phyloP scores from a whole-genome alignment of 1,140 invertebrate genomes.

The Chrysomallon squamiferum region DNA sequence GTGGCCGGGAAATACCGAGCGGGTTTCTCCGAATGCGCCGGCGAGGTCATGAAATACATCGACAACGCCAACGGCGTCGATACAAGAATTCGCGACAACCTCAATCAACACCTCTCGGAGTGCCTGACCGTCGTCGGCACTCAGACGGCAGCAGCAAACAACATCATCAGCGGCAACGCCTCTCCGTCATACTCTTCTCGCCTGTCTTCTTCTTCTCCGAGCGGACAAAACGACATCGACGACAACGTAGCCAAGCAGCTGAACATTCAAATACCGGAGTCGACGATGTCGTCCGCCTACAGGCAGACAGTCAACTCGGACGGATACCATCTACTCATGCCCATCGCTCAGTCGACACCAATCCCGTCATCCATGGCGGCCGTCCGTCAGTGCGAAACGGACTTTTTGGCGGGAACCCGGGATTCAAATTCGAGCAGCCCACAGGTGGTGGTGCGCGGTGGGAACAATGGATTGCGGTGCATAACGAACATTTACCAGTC shows the following conservation, averaged over 20 bases:
- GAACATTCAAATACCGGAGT: background rate
- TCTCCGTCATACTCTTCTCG: no score
- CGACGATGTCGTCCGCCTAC: background rate
- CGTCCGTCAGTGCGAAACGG: background rate
- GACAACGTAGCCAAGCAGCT: background rate
- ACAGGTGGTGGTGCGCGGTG: no score
- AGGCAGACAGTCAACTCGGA: background rate
- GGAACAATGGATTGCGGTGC: no score
- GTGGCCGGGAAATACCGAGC: constrained; percentile 84
- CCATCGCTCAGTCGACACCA: background rate
- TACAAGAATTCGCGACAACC: constrained; percentile 66
- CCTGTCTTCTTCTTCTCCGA: background rate
- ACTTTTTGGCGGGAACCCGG: background rate
- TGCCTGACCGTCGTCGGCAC: constrained; percentile 23
- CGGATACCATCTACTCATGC: background rate
- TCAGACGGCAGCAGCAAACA: background rate
- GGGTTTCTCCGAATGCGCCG: constrained; percentile 85
- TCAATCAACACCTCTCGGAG: constrained; percentile 27
- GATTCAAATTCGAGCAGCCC: background rate
- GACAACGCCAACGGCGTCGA: constrained; percentile 81
- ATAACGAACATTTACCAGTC: no score
- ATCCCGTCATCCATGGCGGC: background rate
- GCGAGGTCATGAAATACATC: constrained; percentile 28
- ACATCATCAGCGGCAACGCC: background rate
- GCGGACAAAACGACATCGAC: background rate